A percentile compares a stretch with the other conserved stretches of the same genome.
Evolutionary conservation across 1,140 invertebrate species (phyloP).

Genomic region (Panagrolaimus sp.): DNA sequence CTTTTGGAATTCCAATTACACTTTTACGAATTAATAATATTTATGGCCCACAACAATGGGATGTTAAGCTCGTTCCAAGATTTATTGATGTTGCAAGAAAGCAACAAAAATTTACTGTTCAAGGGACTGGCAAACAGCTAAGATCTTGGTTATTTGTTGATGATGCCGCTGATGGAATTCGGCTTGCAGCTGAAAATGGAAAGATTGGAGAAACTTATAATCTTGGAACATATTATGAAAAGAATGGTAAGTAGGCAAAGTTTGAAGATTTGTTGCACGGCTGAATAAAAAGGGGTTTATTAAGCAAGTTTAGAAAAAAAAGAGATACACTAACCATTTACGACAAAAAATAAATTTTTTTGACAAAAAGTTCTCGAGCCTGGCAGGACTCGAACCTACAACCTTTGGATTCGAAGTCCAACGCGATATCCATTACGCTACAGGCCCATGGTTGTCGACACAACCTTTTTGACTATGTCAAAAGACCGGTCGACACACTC

Average conservation of each 20-base stretch:
- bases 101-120: slow-evolving; percentile 54
- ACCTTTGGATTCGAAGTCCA: too few relatives aligned
- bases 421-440: too few relatives aligned
- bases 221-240: slow-evolving; percentile 57
- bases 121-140: slow-evolving; percentile 49
- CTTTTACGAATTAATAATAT: slow-evolving; percentile 59
- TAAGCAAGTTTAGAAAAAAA: too few relatives aligned
- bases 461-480: too few relatives aligned
- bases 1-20: slow-evolving; percentile 53
- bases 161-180: slow-evolving; percentile 56
- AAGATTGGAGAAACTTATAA: slow-evolving; percentile 58
- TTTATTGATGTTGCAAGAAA: slow-evolving; percentile 57
- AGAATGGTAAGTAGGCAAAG: slow-evolving; percentile 54
- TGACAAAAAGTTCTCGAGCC: too few relatives aligned
- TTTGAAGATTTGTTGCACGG: too few relatives aligned
- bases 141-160: slow-evolving; percentile 57
- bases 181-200: slow-evolving; percentile 55
- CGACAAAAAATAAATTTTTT: too few relatives aligned
- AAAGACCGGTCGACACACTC: too few relatives aligned
- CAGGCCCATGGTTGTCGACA: too few relatives aligned
- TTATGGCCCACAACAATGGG: slow-evolving; percentile 60
- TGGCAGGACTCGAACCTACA: too few relatives aligned
- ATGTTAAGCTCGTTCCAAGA: slow-evolving; percentile 58
- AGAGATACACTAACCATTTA: too few relatives aligned
- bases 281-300: too few relatives aligned